These are phyloP conservation scores for Matsumurasca onukii DNA, from an alignment of 1,140 invertebrate genomes.

Conservation along the genomic window DNA sequence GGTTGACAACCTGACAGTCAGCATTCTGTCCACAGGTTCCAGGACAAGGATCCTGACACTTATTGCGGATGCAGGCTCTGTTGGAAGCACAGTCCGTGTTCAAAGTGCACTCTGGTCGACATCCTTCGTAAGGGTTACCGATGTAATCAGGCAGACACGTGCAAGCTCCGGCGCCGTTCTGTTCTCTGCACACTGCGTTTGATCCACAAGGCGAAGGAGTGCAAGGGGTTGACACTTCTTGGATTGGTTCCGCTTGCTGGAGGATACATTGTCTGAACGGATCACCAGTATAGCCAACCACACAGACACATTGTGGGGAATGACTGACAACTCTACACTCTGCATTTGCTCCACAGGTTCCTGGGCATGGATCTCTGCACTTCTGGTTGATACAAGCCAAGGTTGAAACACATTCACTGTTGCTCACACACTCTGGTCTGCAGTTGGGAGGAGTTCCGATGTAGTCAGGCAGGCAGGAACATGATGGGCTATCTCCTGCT, in stretches of 20 bases:
- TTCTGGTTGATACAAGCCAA: conserved; percentile 49
- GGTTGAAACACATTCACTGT: conserved; percentile 49
- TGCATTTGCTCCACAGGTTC: conserved; percentile 50
- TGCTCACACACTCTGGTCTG: conserved; percentile 45
- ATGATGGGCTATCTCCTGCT: conserved; percentile 46
- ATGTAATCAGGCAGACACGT: conserved; percentile 69
- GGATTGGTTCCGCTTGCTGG: conserved; percentile 43
- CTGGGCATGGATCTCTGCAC: conserved; percentile 50
- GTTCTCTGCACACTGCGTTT: conserved; percentile 68
- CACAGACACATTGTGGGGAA: conserved; percentile 49
- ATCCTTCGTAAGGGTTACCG: conserved; percentile 73
- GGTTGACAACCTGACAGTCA: conserved; percentile 72
- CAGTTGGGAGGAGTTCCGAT: conserved; percentile 47
- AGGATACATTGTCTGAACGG: conserved; percentile 45
- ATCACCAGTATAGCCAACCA: conserved; percentile 50
- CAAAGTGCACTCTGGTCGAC: conserved; percentile 70
- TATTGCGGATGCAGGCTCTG: conserved; percentile 70
- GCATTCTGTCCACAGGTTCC: conserved; percentile 73
- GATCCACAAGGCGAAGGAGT: conserved; percentile 70
- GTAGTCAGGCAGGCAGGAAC: conserved; percentile 49
- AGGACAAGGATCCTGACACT: conserved; percentile 74
- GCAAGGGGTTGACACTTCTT: conserved; percentile 62
- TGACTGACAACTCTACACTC: conserved; percentile 53
- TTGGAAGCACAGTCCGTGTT: conserved; percentile 71
- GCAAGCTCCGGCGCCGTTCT: conserved; percentile 65